These are phyloP conservation scores for Campopleginae sp. DNA, from an alignment of 2,888 invertebrate genomes.

Conservation along the genomic window DNA sequence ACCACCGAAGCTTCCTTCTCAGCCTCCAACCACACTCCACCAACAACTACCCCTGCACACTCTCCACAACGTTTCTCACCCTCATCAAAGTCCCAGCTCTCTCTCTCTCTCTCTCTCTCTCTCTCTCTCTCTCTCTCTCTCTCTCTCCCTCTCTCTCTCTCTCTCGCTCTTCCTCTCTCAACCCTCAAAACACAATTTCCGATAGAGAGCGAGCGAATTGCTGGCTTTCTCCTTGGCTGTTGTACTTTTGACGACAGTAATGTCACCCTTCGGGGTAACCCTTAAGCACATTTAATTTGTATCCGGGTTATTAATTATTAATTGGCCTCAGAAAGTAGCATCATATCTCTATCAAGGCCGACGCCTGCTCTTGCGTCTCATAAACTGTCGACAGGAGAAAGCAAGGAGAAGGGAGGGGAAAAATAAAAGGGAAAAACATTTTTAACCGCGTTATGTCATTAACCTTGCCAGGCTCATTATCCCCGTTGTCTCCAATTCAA, in stretches of 20 bases:
- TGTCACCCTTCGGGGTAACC: conserved; percentile 75
- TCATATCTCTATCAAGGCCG: conserved; percentile 82
- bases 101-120: conserved; percentile 23
- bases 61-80: conserved; percentile 64
- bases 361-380: conserved; percentile 72
- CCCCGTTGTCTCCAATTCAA: not conserved
- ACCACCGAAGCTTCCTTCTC: conserved; percentile 47
- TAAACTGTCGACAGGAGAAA: not conserved
- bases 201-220: conserved; percentile 74
- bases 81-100: conserved; percentile 62
- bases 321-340: conserved; percentile 81
- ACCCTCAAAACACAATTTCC: conserved; percentile 78
- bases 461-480: conserved; percentile 79
- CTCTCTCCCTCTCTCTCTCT: conserved; percentile 27
- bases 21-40: conserved; percentile 52
- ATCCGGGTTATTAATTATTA: conserved; percentile 84
- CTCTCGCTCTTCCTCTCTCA: conserved; percentile 45
- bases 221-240: conserved; percentile 67
- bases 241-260: conserved; percentile 68
- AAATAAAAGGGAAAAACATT: conserved; percentile 38
- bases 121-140: conserved; percentile 32
- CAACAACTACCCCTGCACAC: conserved; percentile 76
- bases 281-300: conserved; percentile 82
- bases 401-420: not conserved
- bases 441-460: conserved; percentile 79